These are phyloP conservation scores for Stichopus horrens DNA, from an alignment of 53 echinoderm and acorn worm species.

Conservation along the genomic window DNA sequence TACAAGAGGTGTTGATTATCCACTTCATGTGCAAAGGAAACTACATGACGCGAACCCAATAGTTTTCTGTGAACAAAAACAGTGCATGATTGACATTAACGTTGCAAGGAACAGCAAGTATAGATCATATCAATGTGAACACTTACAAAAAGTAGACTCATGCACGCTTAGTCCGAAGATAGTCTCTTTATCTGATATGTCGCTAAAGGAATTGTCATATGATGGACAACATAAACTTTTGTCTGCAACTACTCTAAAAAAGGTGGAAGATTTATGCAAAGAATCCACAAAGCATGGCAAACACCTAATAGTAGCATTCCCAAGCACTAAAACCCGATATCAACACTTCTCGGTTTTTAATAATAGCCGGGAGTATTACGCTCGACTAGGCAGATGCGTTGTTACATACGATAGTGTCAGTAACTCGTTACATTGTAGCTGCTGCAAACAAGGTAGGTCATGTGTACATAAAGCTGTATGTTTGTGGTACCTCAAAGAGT, in stretches of 20 bases:
- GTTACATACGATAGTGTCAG: constrained; percentile 4
- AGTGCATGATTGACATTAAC: constrained; percentile 16
- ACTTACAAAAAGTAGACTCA: constrained; percentile 17
- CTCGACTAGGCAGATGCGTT: constrained; percentile 1
- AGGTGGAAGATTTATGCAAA: not conserved
- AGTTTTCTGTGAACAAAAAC: not conserved
- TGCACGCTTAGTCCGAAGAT: not conserved
- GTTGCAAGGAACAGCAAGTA: constrained; percentile 20
- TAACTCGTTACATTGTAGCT: not conserved
- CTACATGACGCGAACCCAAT: not conserved
- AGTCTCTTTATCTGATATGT: not conserved
- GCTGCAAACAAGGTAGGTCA: constrained; percentile 20
- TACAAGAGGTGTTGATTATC: constrained; percentile 23
- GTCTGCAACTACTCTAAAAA: not conserved
- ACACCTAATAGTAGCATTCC: not conserved
- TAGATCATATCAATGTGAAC: constrained; percentile 23
- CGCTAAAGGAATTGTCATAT: not conserved
- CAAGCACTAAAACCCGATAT: not conserved
- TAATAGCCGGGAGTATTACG: not conserved
- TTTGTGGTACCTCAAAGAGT: not conserved
- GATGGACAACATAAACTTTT: not conserved
- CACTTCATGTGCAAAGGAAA: constrained; percentile 42
- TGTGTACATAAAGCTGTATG: constrained; percentile 34
- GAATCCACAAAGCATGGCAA: not conserved
- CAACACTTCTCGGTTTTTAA: constrained; percentile 17